Percentiles rank a stretch among this genome's conserved stretches.
Conservation (phyloP, 1,140 invertebrate genomes). For the Rhizoglyphus robini region DNA sequence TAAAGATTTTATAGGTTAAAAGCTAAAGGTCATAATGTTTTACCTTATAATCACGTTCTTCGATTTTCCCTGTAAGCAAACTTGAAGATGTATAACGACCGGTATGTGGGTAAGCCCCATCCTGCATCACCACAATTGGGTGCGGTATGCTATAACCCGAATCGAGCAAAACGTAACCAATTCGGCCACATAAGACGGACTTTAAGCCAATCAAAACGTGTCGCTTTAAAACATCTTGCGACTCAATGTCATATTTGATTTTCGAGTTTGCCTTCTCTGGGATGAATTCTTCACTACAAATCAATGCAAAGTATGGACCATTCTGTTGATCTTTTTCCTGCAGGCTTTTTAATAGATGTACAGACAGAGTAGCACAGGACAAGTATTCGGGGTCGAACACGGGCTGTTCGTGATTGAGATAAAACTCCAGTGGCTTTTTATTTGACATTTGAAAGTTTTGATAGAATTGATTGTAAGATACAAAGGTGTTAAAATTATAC, state of each 20-base stretch:
- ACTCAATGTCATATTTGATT: slow-evolving; percentile 20
- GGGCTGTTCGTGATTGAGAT: slow-evolving; percentile 55
- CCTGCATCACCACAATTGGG: slow-evolving; percentile 65
- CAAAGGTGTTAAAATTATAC: slow-evolving; percentile 69
- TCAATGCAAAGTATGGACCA: slow-evolving; percentile 34
- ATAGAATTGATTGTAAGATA: slow-evolving; percentile 49
- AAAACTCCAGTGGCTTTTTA: slow-evolving; percentile 46
- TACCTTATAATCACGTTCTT: slow-evolving; percentile 73
- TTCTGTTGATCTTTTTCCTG: slow-evolving; percentile 42
- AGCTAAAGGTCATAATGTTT: no score
- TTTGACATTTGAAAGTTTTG: slow-evolving; percentile 24
- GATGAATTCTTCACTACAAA: slow-evolving; percentile 67
- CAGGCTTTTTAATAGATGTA: slow-evolving; percentile 50
- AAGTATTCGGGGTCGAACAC: slow-evolving; percentile 58
- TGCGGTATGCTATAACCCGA: slow-evolving; percentile 75
- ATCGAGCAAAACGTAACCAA: slow-evolving; percentile 64
- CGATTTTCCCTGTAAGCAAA: slow-evolving; percentile 51
- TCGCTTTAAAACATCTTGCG: slow-evolving; percentile 51
- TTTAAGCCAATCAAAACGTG: slow-evolving; percentile 64
- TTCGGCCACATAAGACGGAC: slow-evolving; percentile 39
- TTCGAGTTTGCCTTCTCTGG: slow-evolving; percentile 17
- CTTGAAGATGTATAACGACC: slow-evolving; percentile 75
- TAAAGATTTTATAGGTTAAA: no score
- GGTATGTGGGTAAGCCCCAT: slow-evolving; percentile 58
- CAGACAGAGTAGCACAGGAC: slow-evolving; percentile 71